Base-by-base conservation (phyloP, 1,140 invertebrate genomes). In the Zophobas atratus region DNA sequence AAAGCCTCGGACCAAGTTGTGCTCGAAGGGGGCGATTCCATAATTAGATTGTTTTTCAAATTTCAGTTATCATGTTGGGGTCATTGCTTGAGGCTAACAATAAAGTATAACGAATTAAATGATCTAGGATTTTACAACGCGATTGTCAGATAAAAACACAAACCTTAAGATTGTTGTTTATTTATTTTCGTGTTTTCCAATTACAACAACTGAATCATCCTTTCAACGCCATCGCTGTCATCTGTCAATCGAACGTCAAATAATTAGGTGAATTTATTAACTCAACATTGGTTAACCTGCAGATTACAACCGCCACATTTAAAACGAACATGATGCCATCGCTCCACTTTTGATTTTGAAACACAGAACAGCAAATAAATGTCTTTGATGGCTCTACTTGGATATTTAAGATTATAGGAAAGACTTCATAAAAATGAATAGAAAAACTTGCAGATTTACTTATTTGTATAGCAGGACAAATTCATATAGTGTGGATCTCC, bases 1-100 rank as follows among this genome's bases (percentile, higher is more conserved):
- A 89, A 89, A 77, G 86, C 88, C 83, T 91, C 89, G 72, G 89
- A 91, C 84, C 89, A 89, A 84, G 88, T 88, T 80, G 89, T 90
- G 80, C 89, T 90, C 39, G 89, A 89, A 82, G 89, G 89, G 81
- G 89, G 89, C 77, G 90, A 91, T 86, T 91, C 89, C 90, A 91
- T 90, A 38, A 78, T 72, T 75, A 48, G 74, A n/a, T 70, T 60
- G 32, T n/a, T 60, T 60, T 67, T 67, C 43, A 38, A 32, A 1
- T 0, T 43, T 67, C 32, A 43, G 32, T 67, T 67, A 67, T 33
- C 60, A 67, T 67, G 41, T 67, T 67, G n/a, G 2, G 2, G 60
- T 67, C 20, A 48, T 32, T 67, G 41, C 38, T 67, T 38, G 39
- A 20, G 8, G 5, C 35, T 43, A 43, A 32, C 33, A 20, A 20